Base-by-base conservation (phyloP, 2,888 invertebrate genomes). In the Pseudococcus viburni region DNA sequence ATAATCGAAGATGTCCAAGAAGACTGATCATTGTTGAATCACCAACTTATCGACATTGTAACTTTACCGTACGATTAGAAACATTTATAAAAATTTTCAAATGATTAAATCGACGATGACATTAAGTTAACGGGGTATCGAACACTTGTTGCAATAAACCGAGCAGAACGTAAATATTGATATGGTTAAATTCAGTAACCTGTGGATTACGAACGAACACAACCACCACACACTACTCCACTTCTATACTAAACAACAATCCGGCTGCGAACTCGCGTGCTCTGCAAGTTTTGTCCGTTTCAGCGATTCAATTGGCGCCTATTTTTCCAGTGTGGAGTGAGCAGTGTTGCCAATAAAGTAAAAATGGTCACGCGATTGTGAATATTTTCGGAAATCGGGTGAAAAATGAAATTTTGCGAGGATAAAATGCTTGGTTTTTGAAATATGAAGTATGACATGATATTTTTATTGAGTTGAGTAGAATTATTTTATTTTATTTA, bases 141-240 rank as follows among this genome's bases (percentile, higher is more conserved):
- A 88, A 83, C 88, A 88, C 88, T 88, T 88, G 88, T 88, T 88
- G 88, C 88, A 59, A 39, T 80, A 77, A 88, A 88, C 83, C 77
- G 51, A 55, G 42, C 19, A 80, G 48, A 88, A 88, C 88, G 88
- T 88, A 88, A 88, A 88, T 88, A 88, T 88, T 88, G 83, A 88
- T 77, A 88, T 59, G 73, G 39, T 80, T 80, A 88, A 22, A 83
- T 26, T 68, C 42, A 42, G 77, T 73, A 73, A 55, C 80, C 59
- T 51, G n/a, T 9, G 33, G 59, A 48, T 73, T 33, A 59, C 48
- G 33, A 19, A 88, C 80, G 51, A 55, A 48, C 77, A 87, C 55
- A 55, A 83, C 88, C 59, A 88, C 88, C 88, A 22, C 33, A 59
- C 88, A 88, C 88, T 59, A 88, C 12, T 77, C 48, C 68, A 86